A percentile compares a stretch with the other conserved stretches of the same genome.
Conservation (phyloP, 2,797 vertebrate species). For the Masticophis lateralis region DNA sequence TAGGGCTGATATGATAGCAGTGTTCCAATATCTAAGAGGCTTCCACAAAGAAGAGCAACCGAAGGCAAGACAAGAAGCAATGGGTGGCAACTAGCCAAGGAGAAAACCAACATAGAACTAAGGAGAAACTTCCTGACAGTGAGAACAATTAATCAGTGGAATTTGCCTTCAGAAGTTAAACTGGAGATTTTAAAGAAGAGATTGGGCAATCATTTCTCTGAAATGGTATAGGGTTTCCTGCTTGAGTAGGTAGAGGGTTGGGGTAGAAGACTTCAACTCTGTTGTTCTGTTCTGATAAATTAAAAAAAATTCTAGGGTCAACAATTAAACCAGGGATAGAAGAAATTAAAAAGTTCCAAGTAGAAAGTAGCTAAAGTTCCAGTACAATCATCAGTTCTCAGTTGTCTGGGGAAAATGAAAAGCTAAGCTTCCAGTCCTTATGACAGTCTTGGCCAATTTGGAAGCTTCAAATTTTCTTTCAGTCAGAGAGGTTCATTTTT, state of each 20-base stretch:
- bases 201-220: too few relatives aligned
- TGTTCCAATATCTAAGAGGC: background rate
- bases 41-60: too few relatives aligned
- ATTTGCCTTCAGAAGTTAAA: background rate
- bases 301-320: background rate
- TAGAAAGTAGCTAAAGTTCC: background rate
- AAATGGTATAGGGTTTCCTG: too few relatives aligned
- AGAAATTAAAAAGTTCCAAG: background rate
- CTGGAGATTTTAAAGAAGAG: background rate
- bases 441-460: background rate
- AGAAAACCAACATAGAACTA: too few relatives aligned
- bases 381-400: background rate
- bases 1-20: background rate
- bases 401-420: background rate
- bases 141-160: too few relatives aligned
- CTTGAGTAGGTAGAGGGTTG: too few relatives aligned
- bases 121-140: too few relatives aligned
- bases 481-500: background rate
- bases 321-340: background rate
- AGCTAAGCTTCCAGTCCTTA: background rate
- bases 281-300: background rate
- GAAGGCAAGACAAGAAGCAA: too few relatives aligned
- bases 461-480: background rate
- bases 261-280: too few relatives aligned
- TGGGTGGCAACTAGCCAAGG: too few relatives aligned